A percentile compares a stretch with the other conserved stretches of the same genome.
Conservation (phyloP, 2,113 vertebrate species). For the human region GRCh38 chrX:117987501-117988000, state of each 20-base stretch:
- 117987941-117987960: not conserved
- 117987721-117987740: slow-evolving; percentile 50
- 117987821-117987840: slow-evolving; percentile 24
- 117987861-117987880: slow-evolving; percentile 47
- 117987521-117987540: slow-evolving; percentile 19
- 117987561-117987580: slow-evolving; percentile 21
- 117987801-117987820: not conserved
- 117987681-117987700: slow-evolving; percentile 39
- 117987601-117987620: slow-evolving; percentile 32
- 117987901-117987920: not conserved
- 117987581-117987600: slow-evolving; percentile 9
- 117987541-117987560: not conserved
- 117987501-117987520: slow-evolving; percentile 28
- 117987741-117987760: slow-evolving; percentile 52
- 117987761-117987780: slow-evolving; percentile 33
- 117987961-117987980: slow-evolving; percentile 54
- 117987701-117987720: slow-evolving; percentile 41
- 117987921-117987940: slow-evolving; percentile 47
- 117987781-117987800: slow-evolving; percentile 52
- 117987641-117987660: slow-evolving; percentile 48
- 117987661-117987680: slow-evolving; percentile 50
- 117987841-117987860: slow-evolving; percentile 45
- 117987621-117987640: slow-evolving; percentile 57
- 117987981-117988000: slow-evolving; percentile 27
- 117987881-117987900: not conserved